Evolutionary conservation across 1,140 invertebrate species (phyloP).

Genomic region (Caerostris darwini): DNA sequence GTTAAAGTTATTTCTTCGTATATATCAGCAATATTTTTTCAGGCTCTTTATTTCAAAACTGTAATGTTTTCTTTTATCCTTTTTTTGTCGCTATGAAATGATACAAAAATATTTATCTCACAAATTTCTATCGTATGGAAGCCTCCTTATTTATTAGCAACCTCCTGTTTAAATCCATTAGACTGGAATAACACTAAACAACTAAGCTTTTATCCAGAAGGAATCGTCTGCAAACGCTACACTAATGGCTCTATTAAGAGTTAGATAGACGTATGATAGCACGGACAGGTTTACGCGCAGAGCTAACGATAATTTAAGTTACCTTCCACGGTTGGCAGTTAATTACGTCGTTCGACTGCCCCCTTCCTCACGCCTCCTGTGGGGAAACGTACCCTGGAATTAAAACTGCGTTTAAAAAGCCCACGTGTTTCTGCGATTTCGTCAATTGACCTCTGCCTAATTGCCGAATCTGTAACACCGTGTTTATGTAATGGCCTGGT

Average conservation of each 20-base stretch:
- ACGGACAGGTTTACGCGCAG: not conserved
- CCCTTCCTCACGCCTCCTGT: conserved; percentile 23
- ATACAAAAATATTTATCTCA: not conserved
- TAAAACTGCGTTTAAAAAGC: conserved; percentile 46
- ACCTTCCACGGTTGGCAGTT: conserved; percentile 4
- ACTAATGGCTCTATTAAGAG: conserved; percentile 53
- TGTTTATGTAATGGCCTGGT: conserved; percentile 28
- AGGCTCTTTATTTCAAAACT: too few species aligned
- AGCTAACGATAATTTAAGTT: conserved; percentile 14
- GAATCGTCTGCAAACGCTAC: not conserved
- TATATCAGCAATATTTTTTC: too few species aligned
- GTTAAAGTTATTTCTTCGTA: too few species aligned
- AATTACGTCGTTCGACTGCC: conserved; percentile 30
- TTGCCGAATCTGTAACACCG: conserved; percentile 2
- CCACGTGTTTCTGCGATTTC: conserved; percentile 51
- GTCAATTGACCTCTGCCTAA: conserved; percentile 32
- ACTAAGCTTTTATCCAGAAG: not conserved
- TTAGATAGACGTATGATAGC: not conserved
- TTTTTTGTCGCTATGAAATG: not conserved
- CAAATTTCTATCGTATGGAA: not conserved
- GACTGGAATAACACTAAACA: not conserved
- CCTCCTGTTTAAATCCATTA: not conserved
- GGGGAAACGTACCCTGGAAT: conserved; percentile 19
- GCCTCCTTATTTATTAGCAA: not conserved
- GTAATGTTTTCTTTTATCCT: too few species aligned